A percentile compares a stretch with the other conserved stretches of the same genome.
These are phyloP conservation scores for Neodon shergylaensis DNA, from an alignment of 2,113 vertebrate species.

Conservation along the genomic window DNA sequence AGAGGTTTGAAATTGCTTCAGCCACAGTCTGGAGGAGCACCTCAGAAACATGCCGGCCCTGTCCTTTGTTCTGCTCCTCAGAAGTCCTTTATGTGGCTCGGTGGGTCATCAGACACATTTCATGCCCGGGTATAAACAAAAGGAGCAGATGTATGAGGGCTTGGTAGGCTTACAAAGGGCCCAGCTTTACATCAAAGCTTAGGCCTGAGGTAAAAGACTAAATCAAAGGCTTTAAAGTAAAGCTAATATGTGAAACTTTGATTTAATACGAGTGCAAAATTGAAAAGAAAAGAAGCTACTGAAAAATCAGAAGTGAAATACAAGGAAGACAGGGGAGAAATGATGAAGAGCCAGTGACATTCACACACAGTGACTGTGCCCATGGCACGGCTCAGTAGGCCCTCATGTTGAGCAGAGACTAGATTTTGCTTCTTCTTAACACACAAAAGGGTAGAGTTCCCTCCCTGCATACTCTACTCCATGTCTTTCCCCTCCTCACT, in stretches of 20 bases:
- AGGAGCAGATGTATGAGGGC: background rate
- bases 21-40: background rate
- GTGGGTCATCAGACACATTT: conserved; percentile 53
- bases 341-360: background rate
- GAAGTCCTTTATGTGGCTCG: conserved; percentile 51
- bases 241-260: conserved; percentile 46
- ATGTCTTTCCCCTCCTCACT: background rate
- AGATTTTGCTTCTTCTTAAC: background rate
- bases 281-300: background rate
- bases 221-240: conserved; percentile 66
- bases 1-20: conserved; percentile 36
- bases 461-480: background rate
- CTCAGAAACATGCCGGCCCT: background rate
- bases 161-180: conserved; percentile 32
- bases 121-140: conserved; percentile 61
- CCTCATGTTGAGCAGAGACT: background rate
- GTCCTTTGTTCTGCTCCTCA: conserved; percentile 59
- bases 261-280: conserved; percentile 53
- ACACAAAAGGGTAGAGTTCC: background rate
- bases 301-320: conserved; percentile 50
- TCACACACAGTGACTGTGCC: background rate
- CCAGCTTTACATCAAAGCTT: conserved; percentile 56
- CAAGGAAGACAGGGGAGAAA: conserved; percentile 20
- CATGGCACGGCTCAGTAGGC: background rate
- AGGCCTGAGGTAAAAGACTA: conserved; percentile 45